These are phyloP conservation scores for Rutpela maculata DNA, from an alignment of 2,888 invertebrate species.

Conservation along the genomic window DNA sequence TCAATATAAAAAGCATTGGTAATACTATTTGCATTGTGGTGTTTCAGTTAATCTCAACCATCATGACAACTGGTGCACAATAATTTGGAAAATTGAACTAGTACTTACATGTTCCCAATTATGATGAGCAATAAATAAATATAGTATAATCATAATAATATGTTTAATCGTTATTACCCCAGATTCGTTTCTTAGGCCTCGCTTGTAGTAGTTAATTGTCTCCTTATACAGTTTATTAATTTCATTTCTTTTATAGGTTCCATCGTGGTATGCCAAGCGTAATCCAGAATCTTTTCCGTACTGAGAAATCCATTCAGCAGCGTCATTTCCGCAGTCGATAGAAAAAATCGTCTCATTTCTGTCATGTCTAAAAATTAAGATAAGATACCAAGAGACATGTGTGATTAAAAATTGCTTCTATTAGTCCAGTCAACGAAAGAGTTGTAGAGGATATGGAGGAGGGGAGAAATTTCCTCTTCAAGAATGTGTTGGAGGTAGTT, in stretches of 20 bases:
- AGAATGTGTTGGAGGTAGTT: no score
- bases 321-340: slow-evolving; percentile 79
- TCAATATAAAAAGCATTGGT: not conserved
- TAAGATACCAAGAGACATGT: not conserved
- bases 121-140: no score
- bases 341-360: slow-evolving; percentile 71
- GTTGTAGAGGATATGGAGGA: no score
- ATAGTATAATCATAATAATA: no score
- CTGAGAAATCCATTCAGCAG: slow-evolving; percentile 78
- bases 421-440: no score
- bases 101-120: no score
- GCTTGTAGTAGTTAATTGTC: slow-evolving; percentile 46
- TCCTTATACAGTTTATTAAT: slow-evolving; percentile 54
- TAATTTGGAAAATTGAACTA: no score
- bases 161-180: slow-evolving; percentile 53
- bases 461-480: no score
- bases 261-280: slow-evolving; percentile 68
- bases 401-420: no score
- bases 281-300: slow-evolving; percentile 66
- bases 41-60: not conserved
- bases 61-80: no score
- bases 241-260: slow-evolving; percentile 52
- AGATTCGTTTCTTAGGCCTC: slow-evolving; percentile 54
- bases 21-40: no score
- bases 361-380: slow-evolving; percentile 41